phyloP scores from a whole-genome alignment of 2,888 invertebrate genomes.

The Slavum lentiscoides region DNA sequence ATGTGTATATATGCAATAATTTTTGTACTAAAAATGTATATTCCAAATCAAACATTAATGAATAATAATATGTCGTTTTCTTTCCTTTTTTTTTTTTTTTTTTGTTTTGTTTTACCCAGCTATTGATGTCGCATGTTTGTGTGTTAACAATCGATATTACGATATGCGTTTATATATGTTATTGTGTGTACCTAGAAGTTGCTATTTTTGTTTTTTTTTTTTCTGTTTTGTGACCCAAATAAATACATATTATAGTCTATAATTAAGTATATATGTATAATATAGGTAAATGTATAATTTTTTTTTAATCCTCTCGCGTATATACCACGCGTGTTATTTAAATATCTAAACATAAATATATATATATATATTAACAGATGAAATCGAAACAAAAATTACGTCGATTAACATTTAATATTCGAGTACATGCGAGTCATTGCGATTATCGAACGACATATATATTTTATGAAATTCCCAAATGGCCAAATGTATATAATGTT shows the following conservation, averaged over 20 bases:
- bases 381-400: not conserved
- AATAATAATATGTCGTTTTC: not conserved
- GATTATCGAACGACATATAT: too few species aligned
- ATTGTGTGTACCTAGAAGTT: conserved; percentile 14
- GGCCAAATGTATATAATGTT: too few species aligned
- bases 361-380: not conserved
- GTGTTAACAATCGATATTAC: conserved; percentile 31
- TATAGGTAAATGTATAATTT: not conserved
- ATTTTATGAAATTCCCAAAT: too few species aligned
- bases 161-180: conserved; percentile 2
- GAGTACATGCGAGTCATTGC: too few species aligned
- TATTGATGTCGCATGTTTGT: conserved; percentile 32
- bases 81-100: too few species aligned
- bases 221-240: not conserved
- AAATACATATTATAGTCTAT: conserved; percentile 7
- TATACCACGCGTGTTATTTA: not conserved
- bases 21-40: not conserved
- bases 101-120: conserved; percentile 25
- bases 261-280: not conserved
- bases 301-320: not conserved
- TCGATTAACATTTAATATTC: too few species aligned
- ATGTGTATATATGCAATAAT: not conserved
- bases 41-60: not conserved
- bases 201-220: not conserved
- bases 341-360: too few species aligned